Conservation (phyloP, 2,113 vertebrate species). For the Galemys pyrenaicus region DNA sequence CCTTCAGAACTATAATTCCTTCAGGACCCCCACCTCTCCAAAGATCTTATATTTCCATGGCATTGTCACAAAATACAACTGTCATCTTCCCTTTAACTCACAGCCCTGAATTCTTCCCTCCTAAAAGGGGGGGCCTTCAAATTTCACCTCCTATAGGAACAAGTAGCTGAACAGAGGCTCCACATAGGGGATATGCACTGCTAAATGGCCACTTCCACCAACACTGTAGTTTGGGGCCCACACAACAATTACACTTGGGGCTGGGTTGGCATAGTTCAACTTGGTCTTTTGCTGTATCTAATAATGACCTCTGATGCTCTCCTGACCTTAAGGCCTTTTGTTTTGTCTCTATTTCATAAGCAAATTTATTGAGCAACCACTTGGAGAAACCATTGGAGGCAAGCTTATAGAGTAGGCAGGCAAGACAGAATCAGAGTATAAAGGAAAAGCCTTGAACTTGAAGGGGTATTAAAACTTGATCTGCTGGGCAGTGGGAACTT, state of each 20-base stretch:
- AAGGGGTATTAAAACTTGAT: neutral
- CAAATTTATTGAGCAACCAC: slow-evolving; percentile 58
- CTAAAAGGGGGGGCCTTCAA: neutral
- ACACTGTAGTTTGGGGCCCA: neutral
- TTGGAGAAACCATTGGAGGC: slow-evolving; percentile 16
- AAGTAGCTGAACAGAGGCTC: neutral
- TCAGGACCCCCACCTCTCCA: neutral
- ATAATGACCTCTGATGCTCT: slow-evolving; percentile 60
- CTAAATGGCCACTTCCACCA: neutral
- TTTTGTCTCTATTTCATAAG: slow-evolving; percentile 68
- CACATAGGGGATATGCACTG: neutral
- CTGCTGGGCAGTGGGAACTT: neutral
- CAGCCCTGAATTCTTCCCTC: neutral
- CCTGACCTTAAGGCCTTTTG: slow-evolving; percentile 40
- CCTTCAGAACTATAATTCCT: neutral
- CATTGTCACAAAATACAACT: neutral
- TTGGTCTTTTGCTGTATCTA: slow-evolving; percentile 10
- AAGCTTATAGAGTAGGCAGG: slow-evolving; percentile 6
- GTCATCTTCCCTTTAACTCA: neutral
- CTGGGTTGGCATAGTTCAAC: neutral
- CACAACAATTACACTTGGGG: neutral
- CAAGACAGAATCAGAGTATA: neutral
- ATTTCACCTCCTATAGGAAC: neutral
- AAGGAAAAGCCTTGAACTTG: neutral
- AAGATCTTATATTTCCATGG: neutral